Conservation (phyloP, 2,113 vertebrate genomes). For the Galemys pyrenaicus region DNA sequence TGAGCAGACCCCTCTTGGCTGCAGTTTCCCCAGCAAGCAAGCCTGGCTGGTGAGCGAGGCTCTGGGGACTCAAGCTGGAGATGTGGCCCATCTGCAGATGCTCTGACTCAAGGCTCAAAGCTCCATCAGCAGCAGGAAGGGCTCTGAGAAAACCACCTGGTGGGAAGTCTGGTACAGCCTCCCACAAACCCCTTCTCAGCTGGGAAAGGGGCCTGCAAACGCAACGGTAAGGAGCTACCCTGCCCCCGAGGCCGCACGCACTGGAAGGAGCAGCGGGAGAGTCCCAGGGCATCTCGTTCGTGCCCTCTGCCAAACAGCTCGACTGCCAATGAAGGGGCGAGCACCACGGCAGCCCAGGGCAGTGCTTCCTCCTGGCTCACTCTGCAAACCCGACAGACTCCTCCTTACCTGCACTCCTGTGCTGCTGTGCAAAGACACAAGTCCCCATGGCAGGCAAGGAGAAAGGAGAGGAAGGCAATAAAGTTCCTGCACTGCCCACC, state of each 20-base stretch:
- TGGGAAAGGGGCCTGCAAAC: neutral
- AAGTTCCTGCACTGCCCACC: neutral
- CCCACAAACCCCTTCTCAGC: neutral
- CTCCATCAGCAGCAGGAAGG: neutral
- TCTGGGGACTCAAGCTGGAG: neutral
- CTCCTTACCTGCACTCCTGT: no score
- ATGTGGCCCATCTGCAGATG: neutral
- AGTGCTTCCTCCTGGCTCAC: neutral
- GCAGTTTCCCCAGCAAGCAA: neutral
- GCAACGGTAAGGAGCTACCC: neutral
- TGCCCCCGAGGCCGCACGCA: fast-evolving
- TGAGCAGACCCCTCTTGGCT: fast-evolving
- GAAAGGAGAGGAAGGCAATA: neutral
- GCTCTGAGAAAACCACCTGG: neutral
- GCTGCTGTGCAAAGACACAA: neutral
- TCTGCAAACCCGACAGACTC: neutral
- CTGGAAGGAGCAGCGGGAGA: no score
- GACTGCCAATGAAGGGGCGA: fast-evolving
- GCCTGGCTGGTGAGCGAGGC: neutral
- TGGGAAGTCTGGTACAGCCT: neutral
- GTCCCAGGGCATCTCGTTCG: fast-evolving
- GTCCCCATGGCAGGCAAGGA: neutral
- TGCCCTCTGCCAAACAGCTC: neutral
- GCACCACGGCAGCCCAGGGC: neutral
- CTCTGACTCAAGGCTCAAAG: neutral